These are phyloP conservation scores for Acrocephalus scirpaceus DNA, from an alignment of 2,797 vertebrate species.

Conservation along the genomic window DNA sequence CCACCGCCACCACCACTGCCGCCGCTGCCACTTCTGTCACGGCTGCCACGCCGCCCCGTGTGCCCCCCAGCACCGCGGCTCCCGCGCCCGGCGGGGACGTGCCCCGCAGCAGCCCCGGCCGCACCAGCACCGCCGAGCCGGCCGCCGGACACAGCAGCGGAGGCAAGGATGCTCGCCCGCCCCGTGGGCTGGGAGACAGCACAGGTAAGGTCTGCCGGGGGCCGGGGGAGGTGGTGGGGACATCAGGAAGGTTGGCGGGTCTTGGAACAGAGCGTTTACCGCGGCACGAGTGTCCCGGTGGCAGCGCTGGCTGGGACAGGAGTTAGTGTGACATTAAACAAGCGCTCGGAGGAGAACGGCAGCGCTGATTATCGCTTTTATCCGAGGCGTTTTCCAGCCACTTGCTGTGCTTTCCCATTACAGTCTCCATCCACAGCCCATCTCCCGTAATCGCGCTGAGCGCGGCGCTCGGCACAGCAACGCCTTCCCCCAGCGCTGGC, in stretches of 20 bases:
- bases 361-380: not conserved
- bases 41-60: slow-evolving; percentile 38
- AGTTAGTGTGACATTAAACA: not conserved
- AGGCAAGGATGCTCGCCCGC: slow-evolving; percentile 65
- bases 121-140: slow-evolving; percentile 73
- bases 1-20: slow-evolving; percentile 28
- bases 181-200: slow-evolving; percentile 76
- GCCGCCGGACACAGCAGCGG: slow-evolving; percentile 63
- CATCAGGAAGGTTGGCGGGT: not conserved
- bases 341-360: not conserved
- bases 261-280: accelerated
- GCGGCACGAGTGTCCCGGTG: accelerated
- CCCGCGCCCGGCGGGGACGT: not conserved
- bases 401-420: not conserved
- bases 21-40: not conserved
- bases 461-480: not conserved
- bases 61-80: slow-evolving; percentile 36
- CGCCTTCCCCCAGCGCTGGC: not conserved
- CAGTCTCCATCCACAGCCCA: not conserved
- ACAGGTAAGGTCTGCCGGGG: slow-evolving; percentile 70
- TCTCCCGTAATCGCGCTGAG: not conserved
- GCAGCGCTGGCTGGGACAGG: not conserved
- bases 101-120: slow-evolving; percentile 36
- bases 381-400: not conserved
- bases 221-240: accelerated